Conservation (phyloP, 2,888 invertebrate genomes). For the Aporophyla nigra region DNA sequence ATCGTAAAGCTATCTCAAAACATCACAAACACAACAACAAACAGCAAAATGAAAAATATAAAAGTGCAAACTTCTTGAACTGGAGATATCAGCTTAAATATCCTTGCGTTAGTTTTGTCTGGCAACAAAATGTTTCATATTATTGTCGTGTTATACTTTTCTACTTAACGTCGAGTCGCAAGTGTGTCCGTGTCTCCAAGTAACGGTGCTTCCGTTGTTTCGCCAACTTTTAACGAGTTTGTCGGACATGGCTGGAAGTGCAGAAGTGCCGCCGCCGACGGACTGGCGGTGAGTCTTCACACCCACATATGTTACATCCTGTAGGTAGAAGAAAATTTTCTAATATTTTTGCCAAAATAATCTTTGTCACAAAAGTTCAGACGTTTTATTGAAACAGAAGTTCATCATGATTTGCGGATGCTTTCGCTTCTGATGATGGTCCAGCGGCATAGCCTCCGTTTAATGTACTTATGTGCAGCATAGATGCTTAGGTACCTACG, state of each 20-base stretch:
- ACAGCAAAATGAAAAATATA: constrained; percentile 69
- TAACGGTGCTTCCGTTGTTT: constrained; percentile 87
- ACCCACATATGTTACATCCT: constrained; percentile 76
- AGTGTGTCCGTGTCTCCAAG: constrained; percentile 83
- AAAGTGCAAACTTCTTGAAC: constrained; percentile 68
- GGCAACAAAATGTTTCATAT: constrained; percentile 85
- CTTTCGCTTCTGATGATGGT: neutral
- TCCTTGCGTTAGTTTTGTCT: constrained; percentile 79
- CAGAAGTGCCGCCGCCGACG: constrained; percentile 74
- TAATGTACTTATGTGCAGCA: neutral
- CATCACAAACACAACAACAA: constrained; percentile 33
- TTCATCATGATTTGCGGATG: neutral
- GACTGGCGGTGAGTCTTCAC: constrained; percentile 71
- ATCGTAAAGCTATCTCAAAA: constrained; percentile 29
- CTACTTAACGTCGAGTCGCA: constrained; percentile 88
- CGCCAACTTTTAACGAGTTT: constrained; percentile 90
- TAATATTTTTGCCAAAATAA: constrained; percentile 41
- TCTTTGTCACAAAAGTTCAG: constrained; percentile 8
- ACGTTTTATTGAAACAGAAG: neutral
- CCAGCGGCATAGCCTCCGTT: neutral
- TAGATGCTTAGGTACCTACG: neutral
- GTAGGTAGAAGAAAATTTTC: constrained; percentile 39
- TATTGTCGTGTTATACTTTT: constrained; percentile 88
- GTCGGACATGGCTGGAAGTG: constrained; percentile 85
- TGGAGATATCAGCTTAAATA: constrained; percentile 79